A percentile compares a stretch with the other conserved stretches of the same genome.
Evolutionary conservation across 2,797 vertebrate genomes (phyloP).

Genomic region (Rhinichthys osculus): DNA sequence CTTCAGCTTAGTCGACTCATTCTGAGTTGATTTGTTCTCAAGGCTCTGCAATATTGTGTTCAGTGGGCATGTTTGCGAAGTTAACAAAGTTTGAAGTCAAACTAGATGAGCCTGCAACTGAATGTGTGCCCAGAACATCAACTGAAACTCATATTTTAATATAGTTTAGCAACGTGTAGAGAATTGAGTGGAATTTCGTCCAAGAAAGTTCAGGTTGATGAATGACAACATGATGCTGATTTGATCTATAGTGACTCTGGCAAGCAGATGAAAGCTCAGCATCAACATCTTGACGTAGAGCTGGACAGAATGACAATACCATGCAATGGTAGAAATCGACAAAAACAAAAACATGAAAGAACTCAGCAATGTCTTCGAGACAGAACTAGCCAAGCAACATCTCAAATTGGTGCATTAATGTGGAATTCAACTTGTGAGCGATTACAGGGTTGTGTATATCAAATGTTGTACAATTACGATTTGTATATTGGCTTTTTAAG

Average conservation of each 20-base stretch:
- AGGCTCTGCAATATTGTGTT: neutral
- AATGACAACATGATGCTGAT: neutral
- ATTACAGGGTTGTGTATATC: neutral
- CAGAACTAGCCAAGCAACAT: neutral
- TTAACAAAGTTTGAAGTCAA: neutral
- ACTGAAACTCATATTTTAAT: neutral
- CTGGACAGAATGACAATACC: neutral
- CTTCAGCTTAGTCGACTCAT: neutral
- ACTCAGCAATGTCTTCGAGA: neutral
- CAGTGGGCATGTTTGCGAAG: neutral
- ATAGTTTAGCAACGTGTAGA: neutral
- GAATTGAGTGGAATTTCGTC: neutral
- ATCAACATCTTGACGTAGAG: neutral
- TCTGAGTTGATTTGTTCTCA: neutral
- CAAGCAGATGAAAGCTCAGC: neutral
- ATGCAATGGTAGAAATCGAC: neutral
- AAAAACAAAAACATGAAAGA: too few species aligned
- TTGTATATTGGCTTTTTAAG: conserved; percentile 17
- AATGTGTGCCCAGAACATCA: conserved; percentile 7
- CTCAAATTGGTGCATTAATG: neutral
- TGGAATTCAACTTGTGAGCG: neutral
- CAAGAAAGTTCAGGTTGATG: conserved; percentile 10
- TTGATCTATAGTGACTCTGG: conserved; percentile 13
- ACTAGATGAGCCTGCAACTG: conserved; percentile 1
- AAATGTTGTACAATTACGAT: neutral